Base-by-base conservation (phyloP, 2,113 vertebrate genomes). In the Pteropus alecto region DNA sequence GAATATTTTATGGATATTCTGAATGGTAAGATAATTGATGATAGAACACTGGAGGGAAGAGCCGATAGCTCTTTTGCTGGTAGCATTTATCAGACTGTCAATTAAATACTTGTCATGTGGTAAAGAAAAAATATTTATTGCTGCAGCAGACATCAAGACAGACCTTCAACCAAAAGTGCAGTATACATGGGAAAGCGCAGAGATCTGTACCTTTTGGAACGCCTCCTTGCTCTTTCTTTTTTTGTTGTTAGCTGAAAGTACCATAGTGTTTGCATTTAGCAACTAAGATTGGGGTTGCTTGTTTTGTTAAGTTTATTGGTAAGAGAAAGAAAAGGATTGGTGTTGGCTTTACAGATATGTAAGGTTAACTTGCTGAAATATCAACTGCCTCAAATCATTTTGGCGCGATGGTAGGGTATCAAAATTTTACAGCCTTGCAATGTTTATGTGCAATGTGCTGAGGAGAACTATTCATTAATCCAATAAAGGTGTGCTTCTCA, bases 11-110 rank as follows among this genome's bases (percentile, higher is more conserved):
- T 96, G 95, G 96, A 14, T 81, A 74, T 78, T 94, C 93, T 90
- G 97, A 87, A 90, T 56, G 92, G 92, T 81, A 61, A 97, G 89
- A 95, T 97, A 97, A 98, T 90, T 97, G 96, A 97, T 97, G 95
- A 96, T 54, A 73, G 93, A 94, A 78, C 89, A 84, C 95, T 12
- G 84, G 65, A 77, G 93, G 67, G 85, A 85, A 92, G 82, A 92
- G 89, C 77, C 4, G 38, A 91, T 95, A 71, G 95, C 77, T 86
- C 92, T 95, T 95, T 73, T 70, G 73, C 92, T 79, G 65, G 90
- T 97, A 94, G 74, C 94, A 85, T 96, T 97, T 96, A 95, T 98
- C 97, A 97, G 96, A 96, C 76, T 97, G 97, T 97, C 97, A 95
- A 95, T 95, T 94, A 97, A 94, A 96, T 71, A 78, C 86, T 91